Evolutionary conservation across 2,888 invertebrate species (phyloP).

Genomic region (Neoscelio sp.): DNA sequence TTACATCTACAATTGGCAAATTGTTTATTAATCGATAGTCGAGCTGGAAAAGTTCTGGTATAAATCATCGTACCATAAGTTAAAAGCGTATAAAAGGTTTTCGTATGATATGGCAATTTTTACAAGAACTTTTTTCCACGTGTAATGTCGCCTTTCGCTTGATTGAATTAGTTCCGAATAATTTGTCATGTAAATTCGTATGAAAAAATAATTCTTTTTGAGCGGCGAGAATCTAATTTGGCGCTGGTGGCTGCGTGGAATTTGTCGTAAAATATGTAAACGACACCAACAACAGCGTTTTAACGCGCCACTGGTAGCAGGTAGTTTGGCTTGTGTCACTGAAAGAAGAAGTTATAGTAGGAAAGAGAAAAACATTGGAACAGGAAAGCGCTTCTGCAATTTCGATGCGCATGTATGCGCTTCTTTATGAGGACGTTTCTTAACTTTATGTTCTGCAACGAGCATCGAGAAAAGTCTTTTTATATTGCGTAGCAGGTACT

Average conservation of each 20-base stretch:
- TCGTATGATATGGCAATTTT: too few species aligned
- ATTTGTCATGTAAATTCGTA: constrained; percentile 14
- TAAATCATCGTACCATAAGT: too few species aligned
- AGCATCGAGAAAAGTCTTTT: constrained; percentile 56
- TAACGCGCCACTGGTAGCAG: constrained; percentile 75
- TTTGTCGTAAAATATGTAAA: constrained; percentile 64
- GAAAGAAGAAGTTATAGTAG: constrained; percentile 66
- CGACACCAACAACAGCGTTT: constrained; percentile 72
- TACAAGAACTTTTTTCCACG: too few species aligned
- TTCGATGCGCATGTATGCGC: constrained; percentile 78
- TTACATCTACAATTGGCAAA: too few species aligned
- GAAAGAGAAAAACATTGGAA: constrained; percentile 63
- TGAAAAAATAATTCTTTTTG: constrained; percentile 9
- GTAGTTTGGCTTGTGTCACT: constrained; percentile 72
- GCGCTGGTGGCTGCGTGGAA: constrained; percentile 32
- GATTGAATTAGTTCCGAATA: constrained; percentile 14
- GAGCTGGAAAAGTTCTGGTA: too few species aligned
- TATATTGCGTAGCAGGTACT: constrained; percentile 35
- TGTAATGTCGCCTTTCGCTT: neutral
- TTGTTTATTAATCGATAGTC: too few species aligned
- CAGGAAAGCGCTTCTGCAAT: constrained; percentile 72
- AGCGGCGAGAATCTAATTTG: constrained; percentile 48
- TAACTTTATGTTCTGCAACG: constrained; percentile 66
- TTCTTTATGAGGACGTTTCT: constrained; percentile 78
- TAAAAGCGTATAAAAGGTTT: too few species aligned